Evolutionary conservation across 2,888 invertebrate species (phyloP), one percentile per base, ranked within the genome.

Genomic region (Eulithis testata): DNA sequence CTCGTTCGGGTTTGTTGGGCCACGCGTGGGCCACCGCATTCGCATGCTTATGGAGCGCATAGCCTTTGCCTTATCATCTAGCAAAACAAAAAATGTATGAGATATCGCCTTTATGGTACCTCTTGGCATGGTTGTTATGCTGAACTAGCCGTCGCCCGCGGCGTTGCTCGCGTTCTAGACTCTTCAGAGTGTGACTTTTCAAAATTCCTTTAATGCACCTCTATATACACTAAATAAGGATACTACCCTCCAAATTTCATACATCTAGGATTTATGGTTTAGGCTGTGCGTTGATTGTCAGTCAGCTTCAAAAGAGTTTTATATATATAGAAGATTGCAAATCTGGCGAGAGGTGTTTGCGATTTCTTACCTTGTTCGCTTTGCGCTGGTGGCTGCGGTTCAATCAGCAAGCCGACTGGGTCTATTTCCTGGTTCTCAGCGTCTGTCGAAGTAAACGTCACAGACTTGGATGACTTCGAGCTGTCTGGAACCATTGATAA

Each of bases 401-500:
- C 88, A 54, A 87, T 74, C 2, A 84, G 45, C 75, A 88, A 27
- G n/a, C 87, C 89, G 0, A 74, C 71, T 0, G 81, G 70, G 43
- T 84, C 80, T 6, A 64, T 56, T n/a, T 77, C 76, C 47, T 69
- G 71, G 27, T 76, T 75, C 0, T 66, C 75, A n/a, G 71, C 65
- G 1, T 80, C 81, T 0, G 72, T 71, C 2, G 85, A 80, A 0
- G 80, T 87, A 67, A 91, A 91, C 0, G 90, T 86, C 8, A 91
- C 91, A 0, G 91, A 91, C 67, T 91, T 91, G 0, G 89, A 87
- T 1, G 89, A 88, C 70, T 90, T 90, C 2, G 86, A 78, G 50
- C 87, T 77, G 9, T 81, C 82, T 4, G 77, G 73, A 4, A 60
- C 58, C 54, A 71, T 65, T 40, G 73, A 69, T 7, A 68, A 68